Conservation (phyloP, 2,113 vertebrate genomes). For the Austrofundulus limnaeus region DNA sequence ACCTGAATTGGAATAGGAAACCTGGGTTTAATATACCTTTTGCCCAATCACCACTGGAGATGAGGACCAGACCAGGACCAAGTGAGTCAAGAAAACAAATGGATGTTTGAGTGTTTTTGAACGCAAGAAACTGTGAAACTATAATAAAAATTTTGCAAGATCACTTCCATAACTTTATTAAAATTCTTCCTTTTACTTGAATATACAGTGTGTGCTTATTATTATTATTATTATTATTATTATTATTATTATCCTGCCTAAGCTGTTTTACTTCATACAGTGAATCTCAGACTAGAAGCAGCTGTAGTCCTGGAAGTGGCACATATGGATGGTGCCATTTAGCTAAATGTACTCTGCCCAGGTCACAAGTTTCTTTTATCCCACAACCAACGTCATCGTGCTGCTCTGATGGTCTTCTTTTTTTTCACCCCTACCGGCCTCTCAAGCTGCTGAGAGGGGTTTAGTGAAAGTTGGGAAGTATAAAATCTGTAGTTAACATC, state of each 20-base stretch:
- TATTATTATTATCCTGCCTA: neutral
- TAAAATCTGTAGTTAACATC: conserved; percentile 76
- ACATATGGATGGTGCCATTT: conserved; percentile 68
- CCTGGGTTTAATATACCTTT: no score
- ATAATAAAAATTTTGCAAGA: no score
- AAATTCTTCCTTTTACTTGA: no score
- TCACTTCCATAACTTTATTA: no score
- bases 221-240: neutral
- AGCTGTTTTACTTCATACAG: conserved; percentile 34
- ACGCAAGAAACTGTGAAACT: no score
- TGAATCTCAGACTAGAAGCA: conserved; percentile 16
- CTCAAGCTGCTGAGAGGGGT: conserved; percentile 76
- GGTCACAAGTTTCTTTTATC: conserved; percentile 64
- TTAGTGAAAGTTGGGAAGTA: conserved; percentile 67
- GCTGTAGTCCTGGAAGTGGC: conserved; percentile 32
- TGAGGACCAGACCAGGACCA: no score
- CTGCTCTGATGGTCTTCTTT: conserved; percentile 70
- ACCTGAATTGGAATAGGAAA: no score
- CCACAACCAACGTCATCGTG: conserved; percentile 53
- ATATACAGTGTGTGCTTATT: neutral
- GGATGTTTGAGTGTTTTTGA: no score
- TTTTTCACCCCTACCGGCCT: conserved; percentile 50
- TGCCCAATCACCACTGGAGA: no score
- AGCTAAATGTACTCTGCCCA: conserved; percentile 62
- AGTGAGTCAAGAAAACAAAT: no score